Base-by-base conservation (phyloP, 2,797 vertebrate species). In the Spinus olivaceus region DNA sequence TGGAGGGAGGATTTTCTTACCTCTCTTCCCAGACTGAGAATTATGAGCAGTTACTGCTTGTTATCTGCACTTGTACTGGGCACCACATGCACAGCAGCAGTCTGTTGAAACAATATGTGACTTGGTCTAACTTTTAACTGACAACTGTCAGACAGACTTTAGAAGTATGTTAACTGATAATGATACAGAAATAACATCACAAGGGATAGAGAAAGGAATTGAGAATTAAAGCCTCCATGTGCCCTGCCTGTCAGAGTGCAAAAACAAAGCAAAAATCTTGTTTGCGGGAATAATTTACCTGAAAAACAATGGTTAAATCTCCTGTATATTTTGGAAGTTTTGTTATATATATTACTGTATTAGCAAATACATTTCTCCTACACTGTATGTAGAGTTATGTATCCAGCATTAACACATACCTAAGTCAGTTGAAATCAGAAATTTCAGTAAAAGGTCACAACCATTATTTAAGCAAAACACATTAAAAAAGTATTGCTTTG, bases 1-100 rank as follows among this genome's bases (percentile, higher is more conserved):
- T 60, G 0, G 49, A 57, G 15, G 4, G 2, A 70, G 27, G 25
- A 56, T 54, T 66, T 81, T 51, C 9, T 82, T 33, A 20, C 2
- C 3, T 53, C 37, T 78, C 14, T 77, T 81, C 59, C 11, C 44
- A 39, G 35, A 9, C 10, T 47, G 23, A 49, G 49, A 67, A 46
- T 53, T 67, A 5, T 1, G n/a, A 37, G 0, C 3, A 60, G 20
- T 63, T 71, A 25, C 13, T 8, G 0, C 24, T 54, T 53, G 54
- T n/a, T 22, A 10, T 72, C 64, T 80, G 27, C 11, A 9, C 4
- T 63, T 2, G 0, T 54, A 4, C 71, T 47, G 46, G 71, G 28
- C 6, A 41, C 25, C 19, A 24, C 10, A 1, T 11, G 21, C 27
- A 24, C 21, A 61, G 39, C 54, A 61, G 37, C 10, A 13, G 2